Evolutionary conservation across 2,113 vertebrate genomes (phyloP).

Genomic region (Colaptes auratus): DNA sequence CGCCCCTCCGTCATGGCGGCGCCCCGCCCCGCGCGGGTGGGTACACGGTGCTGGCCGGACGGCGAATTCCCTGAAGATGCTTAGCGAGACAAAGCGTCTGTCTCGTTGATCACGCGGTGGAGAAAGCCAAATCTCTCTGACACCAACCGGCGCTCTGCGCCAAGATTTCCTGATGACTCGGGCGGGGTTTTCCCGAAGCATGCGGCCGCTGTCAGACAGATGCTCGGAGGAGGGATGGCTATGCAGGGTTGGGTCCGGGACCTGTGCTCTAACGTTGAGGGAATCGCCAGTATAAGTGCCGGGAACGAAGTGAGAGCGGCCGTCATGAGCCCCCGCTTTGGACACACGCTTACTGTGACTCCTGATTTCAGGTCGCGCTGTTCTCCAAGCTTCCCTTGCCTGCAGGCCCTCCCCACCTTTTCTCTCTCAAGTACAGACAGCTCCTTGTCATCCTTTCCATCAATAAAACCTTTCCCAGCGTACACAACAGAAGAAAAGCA

Average conservation of each 20-base stretch:
- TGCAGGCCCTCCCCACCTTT: not conserved
- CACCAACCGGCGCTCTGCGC: accelerated
- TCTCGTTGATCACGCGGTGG: accelerated
- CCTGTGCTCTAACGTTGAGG: no score
- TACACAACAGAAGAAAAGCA: accelerated
- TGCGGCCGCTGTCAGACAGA: accelerated
- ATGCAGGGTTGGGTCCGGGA: accelerated
- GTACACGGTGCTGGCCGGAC: accelerated
- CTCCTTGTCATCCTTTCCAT: not conserved
- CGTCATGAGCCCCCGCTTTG: not conserved
- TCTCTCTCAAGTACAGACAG: not conserved
- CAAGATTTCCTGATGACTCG: not conserved
- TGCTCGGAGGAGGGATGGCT: accelerated
- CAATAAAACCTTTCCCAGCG: not conserved
- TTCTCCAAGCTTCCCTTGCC: no score
- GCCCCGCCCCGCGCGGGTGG: not conserved
- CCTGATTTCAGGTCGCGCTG: not conserved
- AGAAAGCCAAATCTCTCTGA: accelerated
- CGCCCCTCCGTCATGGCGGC: not conserved
- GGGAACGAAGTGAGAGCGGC: accelerated
- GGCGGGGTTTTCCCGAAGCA: accelerated
- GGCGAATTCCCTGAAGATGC: accelerated
- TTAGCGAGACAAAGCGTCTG: accelerated
- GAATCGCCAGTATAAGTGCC: accelerated
- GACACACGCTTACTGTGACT: accelerated